phyloP scores from a whole-genome alignment of 2,888 invertebrate species.

The Protodeltote pygarga region DNA sequence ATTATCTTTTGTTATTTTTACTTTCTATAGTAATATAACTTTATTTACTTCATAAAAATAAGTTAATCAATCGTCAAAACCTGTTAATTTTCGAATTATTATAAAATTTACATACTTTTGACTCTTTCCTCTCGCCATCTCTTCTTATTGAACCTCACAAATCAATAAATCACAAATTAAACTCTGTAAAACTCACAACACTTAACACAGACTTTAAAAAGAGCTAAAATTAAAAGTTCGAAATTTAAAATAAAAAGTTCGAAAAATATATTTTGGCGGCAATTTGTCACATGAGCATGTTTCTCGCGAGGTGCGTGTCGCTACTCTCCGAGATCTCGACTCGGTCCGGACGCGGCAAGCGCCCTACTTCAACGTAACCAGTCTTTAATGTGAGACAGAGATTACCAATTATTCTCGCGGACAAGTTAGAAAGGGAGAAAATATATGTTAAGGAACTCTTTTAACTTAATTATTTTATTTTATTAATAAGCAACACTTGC shows the following conservation, averaged over 20 bases:
- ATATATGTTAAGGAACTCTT: conserved; percentile 17
- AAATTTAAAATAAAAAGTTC: conserved; percentile 50
- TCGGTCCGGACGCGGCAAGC: conserved; percentile 74
- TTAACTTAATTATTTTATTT: neutral
- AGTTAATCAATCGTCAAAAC: too few relatives aligned
- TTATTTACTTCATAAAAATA: too few relatives aligned
- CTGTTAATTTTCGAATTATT: conserved; percentile 7
- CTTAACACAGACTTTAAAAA: conserved; percentile 59
- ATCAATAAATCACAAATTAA: conserved; percentile 54
- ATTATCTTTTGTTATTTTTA: too few relatives aligned
- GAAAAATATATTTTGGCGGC: conserved; percentile 75
- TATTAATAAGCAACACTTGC: neutral
- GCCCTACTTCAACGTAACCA: conserved; percentile 83
- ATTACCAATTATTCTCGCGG: conserved; percentile 53
- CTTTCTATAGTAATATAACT: too few relatives aligned
- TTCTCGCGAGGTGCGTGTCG: conserved; percentile 80
- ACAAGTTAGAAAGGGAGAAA: conserved; percentile 59
- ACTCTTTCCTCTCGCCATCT: conserved; percentile 75
- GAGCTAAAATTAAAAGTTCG: conserved; percentile 24
- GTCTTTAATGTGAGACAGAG: conserved; percentile 77
- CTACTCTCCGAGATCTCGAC: conserved; percentile 83
- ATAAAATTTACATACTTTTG: conserved; percentile 69
- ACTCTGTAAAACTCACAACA: conserved; percentile 55
- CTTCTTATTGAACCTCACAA: conserved; percentile 58
- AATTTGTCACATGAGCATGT: conserved; percentile 81